Conservation (phyloP, 2,113 vertebrate genomes). For the Eretmodus cyanostictus region DNA sequence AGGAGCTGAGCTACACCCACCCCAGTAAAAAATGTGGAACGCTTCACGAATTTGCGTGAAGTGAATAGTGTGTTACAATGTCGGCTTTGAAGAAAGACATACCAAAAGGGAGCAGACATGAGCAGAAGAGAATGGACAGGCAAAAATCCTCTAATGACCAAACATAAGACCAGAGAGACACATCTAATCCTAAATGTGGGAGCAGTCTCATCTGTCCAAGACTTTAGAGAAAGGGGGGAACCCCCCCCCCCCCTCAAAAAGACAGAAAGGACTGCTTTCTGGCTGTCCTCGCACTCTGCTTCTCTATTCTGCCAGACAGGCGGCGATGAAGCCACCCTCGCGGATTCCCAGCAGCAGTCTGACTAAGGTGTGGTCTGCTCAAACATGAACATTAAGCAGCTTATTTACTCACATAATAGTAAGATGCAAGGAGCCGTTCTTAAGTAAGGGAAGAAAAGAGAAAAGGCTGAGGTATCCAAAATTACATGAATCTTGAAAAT, state of each 20-base stretch:
- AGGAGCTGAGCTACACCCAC: too few species aligned
- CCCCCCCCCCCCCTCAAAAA: background rate
- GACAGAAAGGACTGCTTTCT: background rate
- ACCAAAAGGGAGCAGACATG: background rate
- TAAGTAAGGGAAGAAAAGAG: background rate
- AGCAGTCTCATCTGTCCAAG: background rate
- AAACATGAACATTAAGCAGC: constrained; percentile 81
- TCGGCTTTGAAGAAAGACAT: background rate
- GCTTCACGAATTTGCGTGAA: too few species aligned
- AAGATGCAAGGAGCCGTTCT: constrained; percentile 65
- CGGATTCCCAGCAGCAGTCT: constrained; percentile 42
- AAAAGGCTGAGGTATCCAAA: background rate
- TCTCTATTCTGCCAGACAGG: constrained; percentile 4
- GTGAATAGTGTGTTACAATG: background rate
- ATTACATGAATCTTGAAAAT: background rate
- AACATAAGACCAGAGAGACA: background rate
- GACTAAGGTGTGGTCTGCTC: constrained; percentile 65
- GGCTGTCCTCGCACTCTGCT: background rate
- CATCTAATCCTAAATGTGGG: background rate
- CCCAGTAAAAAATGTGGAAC: too few species aligned
- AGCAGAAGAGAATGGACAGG: background rate
- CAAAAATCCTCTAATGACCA: background rate
- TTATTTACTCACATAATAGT: constrained; percentile 72
- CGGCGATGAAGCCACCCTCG: background rate
- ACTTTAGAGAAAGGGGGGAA: background rate